These are phyloP conservation scores for Notolabrus celidotus DNA, from an alignment of 2,797 vertebrate species.

Conservation along the genomic window DNA sequence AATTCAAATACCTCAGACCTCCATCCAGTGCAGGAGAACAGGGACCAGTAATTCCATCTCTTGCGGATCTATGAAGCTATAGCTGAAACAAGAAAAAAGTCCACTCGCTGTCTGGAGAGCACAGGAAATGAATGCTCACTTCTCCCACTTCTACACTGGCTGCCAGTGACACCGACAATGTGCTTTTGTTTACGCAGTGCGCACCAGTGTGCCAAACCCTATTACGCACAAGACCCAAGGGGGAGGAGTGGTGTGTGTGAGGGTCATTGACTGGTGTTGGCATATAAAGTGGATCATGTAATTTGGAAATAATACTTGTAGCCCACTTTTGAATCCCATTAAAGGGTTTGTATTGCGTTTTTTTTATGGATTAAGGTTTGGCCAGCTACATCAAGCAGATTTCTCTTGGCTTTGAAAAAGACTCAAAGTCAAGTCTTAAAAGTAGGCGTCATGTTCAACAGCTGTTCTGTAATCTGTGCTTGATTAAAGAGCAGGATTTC, in stretches of 20 bases:
- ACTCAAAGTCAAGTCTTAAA: not conserved
- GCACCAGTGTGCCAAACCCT: conserved; percentile 83
- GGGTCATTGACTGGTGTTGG: conserved; percentile 21
- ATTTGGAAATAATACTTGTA: conserved; percentile 31
- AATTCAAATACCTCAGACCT: conserved; percentile 43
- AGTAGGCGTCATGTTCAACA: not conserved
- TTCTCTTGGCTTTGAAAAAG: not conserved
- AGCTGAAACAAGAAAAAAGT: conserved; percentile 3
- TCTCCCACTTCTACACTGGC: conserved; percentile 54
- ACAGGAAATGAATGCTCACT: conserved; percentile 45
- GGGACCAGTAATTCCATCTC: conserved; percentile 41
- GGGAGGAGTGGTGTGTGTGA: conserved; percentile 23
- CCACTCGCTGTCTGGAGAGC: conserved; percentile 29
- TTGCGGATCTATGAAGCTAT: not conserved
- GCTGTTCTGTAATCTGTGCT: conserved; percentile 1
- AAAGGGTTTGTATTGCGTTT: not conserved
- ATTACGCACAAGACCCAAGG: conserved; percentile 60
- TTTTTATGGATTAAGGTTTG: not conserved
- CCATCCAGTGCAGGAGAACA: conserved; percentile 1
- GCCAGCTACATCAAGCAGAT: not conserved
- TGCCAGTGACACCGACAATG: conserved; percentile 84
- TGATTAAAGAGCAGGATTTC: not conserved
- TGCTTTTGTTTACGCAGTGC: conserved; percentile 94
- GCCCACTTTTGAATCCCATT: conserved; percentile 17
- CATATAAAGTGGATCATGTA: conserved; percentile 19